Evolutionary conservation across 2,113 vertebrate genomes (phyloP), one percentile per base, ranked within the genome.

Genomic region (Anoura caudifer): DNA sequence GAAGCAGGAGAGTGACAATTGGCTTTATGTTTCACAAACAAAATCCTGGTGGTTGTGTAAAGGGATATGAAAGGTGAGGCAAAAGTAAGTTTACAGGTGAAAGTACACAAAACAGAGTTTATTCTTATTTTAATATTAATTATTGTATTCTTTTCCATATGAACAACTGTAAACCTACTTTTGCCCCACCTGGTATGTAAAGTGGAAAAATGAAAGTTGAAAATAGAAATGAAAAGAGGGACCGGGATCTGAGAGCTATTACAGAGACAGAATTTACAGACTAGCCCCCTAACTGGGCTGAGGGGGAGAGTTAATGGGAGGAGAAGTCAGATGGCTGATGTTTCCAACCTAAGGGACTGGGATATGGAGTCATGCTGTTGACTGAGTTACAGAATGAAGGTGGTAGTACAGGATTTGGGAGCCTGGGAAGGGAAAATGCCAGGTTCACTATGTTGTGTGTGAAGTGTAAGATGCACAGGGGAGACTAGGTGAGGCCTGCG

Each of bases 11-110:
- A 85, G 36, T 12, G 10, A 84, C 7, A 70, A 69, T 22, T 15
- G 43, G 70, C 50, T 94, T 91, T 82, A 81, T 59, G 45, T 79
- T 93, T 90, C 26, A 75, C 52, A 85, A 95, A 96, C 76, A 90
- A 96, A 91, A 94, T 67, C n/a, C 41, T 81, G 41, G 31, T 41
- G 41, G 72, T 5, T 92, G 43, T 88, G 20, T 81, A 61, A 82
- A n/a, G 56, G 45, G 15, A 45, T 76, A 54, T n/a, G 50, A 17
- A 77, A 17, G 17, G 45, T 50, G 31, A 17, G 31, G 75, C 75
- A 77, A 50, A 76, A n/a, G 75, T 77, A 77, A 45, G 45, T n/a
- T 76, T 77, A 77, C 17, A n/a, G 43, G 43, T 75, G 43, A 45
- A 26, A 75, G 72, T 75, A 75, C 26, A 31, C 8, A 72, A 61